Evolutionary conservation across 2,113 vertebrate species (phyloP), one percentile per base, ranked within the genome.

Genomic region (Halcyon malimbica): DNA sequence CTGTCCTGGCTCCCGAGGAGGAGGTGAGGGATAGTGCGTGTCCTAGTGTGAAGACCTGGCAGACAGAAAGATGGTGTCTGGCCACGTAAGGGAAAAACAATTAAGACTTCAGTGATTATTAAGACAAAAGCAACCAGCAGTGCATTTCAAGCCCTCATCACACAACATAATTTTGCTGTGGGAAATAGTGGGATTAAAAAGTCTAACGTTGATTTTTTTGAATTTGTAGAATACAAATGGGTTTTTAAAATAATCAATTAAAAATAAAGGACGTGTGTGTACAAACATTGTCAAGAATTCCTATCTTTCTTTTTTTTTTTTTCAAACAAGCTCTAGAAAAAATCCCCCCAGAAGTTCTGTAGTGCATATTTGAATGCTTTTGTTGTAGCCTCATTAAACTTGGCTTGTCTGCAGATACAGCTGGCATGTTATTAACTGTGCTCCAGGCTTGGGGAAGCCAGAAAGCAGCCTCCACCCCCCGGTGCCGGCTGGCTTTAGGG

Each of bases 321-420:
- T 50, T 35, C 63, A 94, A 95, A 87, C 70, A 53, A 85, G 79
- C 80, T 75, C 71, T 39, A 94, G 87, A 84, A 96, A 92, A 96
- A 96, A 96, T 93, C 91, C 77, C 71, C 73, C 37, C 94, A 96
- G 96, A 95, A 92, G 90, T 96, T 97, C 90, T 83, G 94, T 94
- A 97, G 96, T 82, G 91, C 93, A 92, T 96, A 96, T 97, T 96
- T 93, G 92, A 97, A 97, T 92, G 96, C 94, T 97, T 97, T 97
- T 97, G 93, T 97, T 93, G 96, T 97, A 97, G 97, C 93, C 97
- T 97, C 97, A 97, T 97, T 97, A 97, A 97, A 97, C 97, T 96
- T 97, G 96, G 97, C 97, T 97, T 97, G 97, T 96, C 91, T 97
- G 96, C 97, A 95, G 94, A 96, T 97, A 96, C 97, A 97, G 97